A percentile compares a stretch with the other conserved stretches of the same genome.
These are phyloP conservation scores for Dasyprocta punctata DNA, from an alignment of 2,113 vertebrate species.

Conservation along the genomic window DNA sequence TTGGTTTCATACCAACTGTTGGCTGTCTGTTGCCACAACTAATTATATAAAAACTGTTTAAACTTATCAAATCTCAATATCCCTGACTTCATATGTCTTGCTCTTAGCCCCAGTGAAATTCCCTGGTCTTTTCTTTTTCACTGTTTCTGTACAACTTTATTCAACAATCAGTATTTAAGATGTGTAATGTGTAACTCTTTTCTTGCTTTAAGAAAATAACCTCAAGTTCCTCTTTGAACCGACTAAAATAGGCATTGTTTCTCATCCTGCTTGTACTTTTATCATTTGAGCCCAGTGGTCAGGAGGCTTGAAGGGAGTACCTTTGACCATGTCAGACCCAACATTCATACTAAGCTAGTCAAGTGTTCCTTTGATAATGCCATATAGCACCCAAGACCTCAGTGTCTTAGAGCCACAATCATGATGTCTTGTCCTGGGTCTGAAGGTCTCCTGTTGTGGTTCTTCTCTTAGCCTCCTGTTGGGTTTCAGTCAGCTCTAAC, in stretches of 20 bases:
- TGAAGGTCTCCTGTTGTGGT: background rate
- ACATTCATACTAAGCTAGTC: background rate
- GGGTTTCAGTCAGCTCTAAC: background rate
- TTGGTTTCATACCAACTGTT: background rate
- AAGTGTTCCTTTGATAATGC: background rate
- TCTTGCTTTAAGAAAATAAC: constrained; percentile 44
- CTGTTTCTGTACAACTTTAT: constrained; percentile 56
- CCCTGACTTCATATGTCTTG: constrained; percentile 19
- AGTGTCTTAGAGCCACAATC: background rate
- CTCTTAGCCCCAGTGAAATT: constrained; percentile 42
- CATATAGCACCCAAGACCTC: background rate
- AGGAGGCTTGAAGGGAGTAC: background rate
- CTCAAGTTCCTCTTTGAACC: background rate
- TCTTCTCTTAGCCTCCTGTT: background rate
- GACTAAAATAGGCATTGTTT: background rate
- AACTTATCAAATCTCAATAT: constrained; percentile 58
- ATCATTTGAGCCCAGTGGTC: background rate
- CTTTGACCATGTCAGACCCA: background rate
- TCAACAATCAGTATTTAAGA: constrained; percentile 60
- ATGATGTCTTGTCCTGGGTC: background rate
- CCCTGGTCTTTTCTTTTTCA: constrained; percentile 26
- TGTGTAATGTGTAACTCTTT: constrained; percentile 36
- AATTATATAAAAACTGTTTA: constrained; percentile 33
- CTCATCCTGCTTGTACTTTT: background rate
- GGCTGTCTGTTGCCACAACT: constrained; percentile 1